These are phyloP conservation scores for Sphaerophoria taeniata DNA, from an alignment of 2,888 invertebrate genomes.

Conservation along the genomic window DNA sequence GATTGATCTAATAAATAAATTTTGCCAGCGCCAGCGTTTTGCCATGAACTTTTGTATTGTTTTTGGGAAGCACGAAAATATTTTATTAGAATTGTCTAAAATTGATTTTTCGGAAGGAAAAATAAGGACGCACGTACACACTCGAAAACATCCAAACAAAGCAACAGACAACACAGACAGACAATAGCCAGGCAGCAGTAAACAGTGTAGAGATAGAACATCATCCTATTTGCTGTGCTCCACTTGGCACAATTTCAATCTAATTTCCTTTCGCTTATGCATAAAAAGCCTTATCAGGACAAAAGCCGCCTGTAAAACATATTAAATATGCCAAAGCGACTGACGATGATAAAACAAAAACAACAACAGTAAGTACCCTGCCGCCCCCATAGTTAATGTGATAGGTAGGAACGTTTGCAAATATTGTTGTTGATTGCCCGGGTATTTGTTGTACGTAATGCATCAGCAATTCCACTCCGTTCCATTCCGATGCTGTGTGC, in stretches of 20 bases:
- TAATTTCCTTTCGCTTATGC: constrained; percentile 74
- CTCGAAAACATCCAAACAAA: background rate
- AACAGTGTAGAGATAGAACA: too few species aligned
- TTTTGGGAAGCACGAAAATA: background rate
- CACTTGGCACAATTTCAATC: constrained; percentile 75
- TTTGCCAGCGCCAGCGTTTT: background rate
- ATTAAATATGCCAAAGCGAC: constrained; percentile 69
- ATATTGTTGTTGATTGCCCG: constrained; percentile 52
- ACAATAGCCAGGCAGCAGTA: too few species aligned
- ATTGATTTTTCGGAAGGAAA: constrained; percentile 66
- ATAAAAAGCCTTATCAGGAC: constrained; percentile 74
- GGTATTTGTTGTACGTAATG: constrained; percentile 49
- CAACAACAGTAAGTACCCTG: background rate
- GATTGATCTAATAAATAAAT: constrained; percentile 57
- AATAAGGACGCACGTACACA: constrained; percentile 45
- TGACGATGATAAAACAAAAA: constrained; percentile 42
- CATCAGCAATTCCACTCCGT: constrained; percentile 20
- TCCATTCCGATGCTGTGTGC: background rate
- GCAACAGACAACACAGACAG: background rate
- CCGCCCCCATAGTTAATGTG: background rate
- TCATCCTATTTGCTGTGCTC: constrained; percentile 69
- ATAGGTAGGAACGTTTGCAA: background rate
- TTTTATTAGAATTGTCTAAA: constrained; percentile 35
- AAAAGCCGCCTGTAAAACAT: constrained; percentile 73
- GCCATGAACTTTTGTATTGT: constrained; percentile 32